phyloP scores from a whole-genome alignment of 2,888 invertebrate genomes.

The Tachina lurida region DNA sequence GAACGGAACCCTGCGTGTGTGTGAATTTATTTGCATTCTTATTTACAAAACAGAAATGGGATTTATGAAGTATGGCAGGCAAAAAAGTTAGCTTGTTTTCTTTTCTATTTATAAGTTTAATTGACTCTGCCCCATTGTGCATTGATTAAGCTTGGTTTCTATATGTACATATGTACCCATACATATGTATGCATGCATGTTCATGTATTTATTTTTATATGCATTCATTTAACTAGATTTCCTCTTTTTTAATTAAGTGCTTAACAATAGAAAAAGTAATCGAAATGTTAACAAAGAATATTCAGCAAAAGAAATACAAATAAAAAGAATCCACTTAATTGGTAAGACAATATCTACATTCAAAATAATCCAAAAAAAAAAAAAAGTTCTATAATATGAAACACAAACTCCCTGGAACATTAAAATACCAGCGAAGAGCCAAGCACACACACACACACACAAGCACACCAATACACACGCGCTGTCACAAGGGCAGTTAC shows the following conservation, averaged over 20 bases:
- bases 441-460: too few relatives aligned
- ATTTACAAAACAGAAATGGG: too few relatives aligned
- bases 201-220: not conserved
- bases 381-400: not conserved
- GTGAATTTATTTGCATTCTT: too few relatives aligned
- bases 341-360: conserved; percentile 34
- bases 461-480: too few relatives aligned
- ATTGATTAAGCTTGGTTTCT: not conserved
- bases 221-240: conserved; percentile 27
- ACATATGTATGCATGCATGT: too few relatives aligned
- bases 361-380: not conserved
- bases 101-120: too few relatives aligned
- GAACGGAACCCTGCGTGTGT: too few relatives aligned
- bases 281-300: conserved; percentile 3
- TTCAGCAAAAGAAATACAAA: not conserved
- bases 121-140: not conserved
- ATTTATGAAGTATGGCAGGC: too few relatives aligned
- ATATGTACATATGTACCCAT: too few relatives aligned
- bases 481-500: too few relatives aligned
- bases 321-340: conserved; percentile 25
- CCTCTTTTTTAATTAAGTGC: conserved; percentile 46
- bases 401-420: not conserved
- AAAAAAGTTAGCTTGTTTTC: too few relatives aligned
- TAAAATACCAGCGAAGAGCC: not conserved
- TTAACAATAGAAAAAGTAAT: conserved; percentile 19